Evolutionary conservation across 1,140 invertebrate species (phyloP).

Genomic region (Melanaphis sacchari): DNA sequence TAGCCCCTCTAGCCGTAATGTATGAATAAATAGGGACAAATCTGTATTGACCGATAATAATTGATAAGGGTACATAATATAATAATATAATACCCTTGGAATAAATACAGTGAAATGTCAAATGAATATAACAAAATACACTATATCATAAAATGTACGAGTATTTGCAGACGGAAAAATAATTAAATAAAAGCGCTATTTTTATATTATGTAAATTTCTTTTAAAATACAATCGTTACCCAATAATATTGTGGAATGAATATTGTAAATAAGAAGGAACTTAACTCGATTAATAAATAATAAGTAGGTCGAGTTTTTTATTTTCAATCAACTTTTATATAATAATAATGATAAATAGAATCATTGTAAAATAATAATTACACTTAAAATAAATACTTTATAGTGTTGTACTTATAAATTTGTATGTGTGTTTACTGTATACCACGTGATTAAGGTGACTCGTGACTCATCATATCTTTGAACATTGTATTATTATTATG

Average conservation of each 20-base stretch:
- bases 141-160: neutral
- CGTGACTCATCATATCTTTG: neutral
- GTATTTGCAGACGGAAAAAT: neutral
- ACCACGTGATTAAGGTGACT: neutral
- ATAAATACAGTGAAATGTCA: neutral
- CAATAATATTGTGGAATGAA: neutral
- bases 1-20: neutral
- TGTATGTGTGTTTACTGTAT: too few relatives aligned
- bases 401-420: neutral
- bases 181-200: neutral
- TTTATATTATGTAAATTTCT: neutral
- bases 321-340: neutral
- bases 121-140: neutral
- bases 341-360: neutral
- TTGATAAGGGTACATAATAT: conserved; percentile 42
- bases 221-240: neutral
- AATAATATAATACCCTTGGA: neutral
- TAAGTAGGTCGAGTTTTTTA: neutral
- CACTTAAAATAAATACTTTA: neutral
- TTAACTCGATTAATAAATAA: neutral
- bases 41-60: conserved; percentile 28
- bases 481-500: conserved; percentile 10
- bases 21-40: conserved; percentile 23
- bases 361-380: neutral
- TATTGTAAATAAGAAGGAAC: neutral